Evolutionary conservation across 1,140 invertebrate species (phyloP).

Genomic region (Drepana arcuata): DNA sequence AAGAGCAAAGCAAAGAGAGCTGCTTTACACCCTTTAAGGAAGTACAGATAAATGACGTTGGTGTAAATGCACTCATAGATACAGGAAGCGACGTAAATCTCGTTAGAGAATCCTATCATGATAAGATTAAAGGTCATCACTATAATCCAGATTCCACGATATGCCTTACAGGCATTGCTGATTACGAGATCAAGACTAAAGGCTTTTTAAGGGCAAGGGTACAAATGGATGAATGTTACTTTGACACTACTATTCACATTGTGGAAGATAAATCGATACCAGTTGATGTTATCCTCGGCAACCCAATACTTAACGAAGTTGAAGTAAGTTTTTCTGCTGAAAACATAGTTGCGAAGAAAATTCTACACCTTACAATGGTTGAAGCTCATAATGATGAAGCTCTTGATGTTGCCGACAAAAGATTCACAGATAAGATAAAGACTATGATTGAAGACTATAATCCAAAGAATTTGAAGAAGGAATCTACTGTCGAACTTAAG

Average conservation of each 20-base stretch:
- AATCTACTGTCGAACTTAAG: slow-evolving; percentile 15
- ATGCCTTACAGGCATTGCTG: slow-evolving; percentile 9
- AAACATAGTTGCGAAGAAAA: slow-evolving; percentile 7
- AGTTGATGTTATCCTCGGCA: slow-evolving; percentile 10
- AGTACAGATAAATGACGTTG: slow-evolving; percentile 5
- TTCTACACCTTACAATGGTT: slow-evolving; percentile 1
- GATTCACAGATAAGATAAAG: slow-evolving; percentile 6
- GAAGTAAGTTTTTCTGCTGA: slow-evolving; percentile 11
- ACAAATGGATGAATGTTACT: slow-evolving; percentile 10
- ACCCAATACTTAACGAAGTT: slow-evolving; percentile 13
- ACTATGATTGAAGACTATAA: slow-evolving; percentile 6
- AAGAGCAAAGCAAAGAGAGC: background rate
- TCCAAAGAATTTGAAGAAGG: slow-evolving; percentile 2
- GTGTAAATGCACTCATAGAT: slow-evolving; percentile 6
- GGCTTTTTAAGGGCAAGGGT: slow-evolving; percentile 7
- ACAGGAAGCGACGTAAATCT: slow-evolving; percentile 18
- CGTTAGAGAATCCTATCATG: slow-evolving; percentile 5
- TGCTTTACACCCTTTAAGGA: slow-evolving; percentile 7
- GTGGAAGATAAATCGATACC: slow-evolving; percentile 16
- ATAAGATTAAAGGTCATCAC: background rate
- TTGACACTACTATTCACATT: slow-evolving; percentile 8
- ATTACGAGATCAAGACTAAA: slow-evolving; percentile 6
- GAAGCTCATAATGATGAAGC: slow-evolving; percentile 1
- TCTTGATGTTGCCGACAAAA: slow-evolving; percentile 2
- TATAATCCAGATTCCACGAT: background rate